Percentiles rank a stretch among this genome's conserved stretches.
Conservation (phyloP, 2,888 invertebrate species). For the Malachius bipustulatus region DNA sequence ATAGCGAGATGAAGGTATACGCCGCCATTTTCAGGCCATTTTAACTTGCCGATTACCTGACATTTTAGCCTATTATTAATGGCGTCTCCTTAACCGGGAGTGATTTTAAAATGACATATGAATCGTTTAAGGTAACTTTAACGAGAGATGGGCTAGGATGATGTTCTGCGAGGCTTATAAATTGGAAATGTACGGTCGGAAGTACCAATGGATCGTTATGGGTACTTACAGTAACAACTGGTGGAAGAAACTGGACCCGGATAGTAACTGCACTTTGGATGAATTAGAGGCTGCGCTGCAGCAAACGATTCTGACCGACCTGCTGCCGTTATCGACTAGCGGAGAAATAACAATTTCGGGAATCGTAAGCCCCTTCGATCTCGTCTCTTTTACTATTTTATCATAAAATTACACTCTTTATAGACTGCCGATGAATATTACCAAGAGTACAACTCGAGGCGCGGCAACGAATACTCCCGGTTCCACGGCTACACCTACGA, state of each 20-base stretch:
- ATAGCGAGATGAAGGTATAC: background rate
- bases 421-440: conserved; percentile 86
- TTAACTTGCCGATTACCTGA: background rate
- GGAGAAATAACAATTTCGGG: conserved; percentile 81
- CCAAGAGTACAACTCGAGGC: conserved; percentile 67
- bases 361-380: conserved; percentile 60
- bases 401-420: conserved; percentile 22
- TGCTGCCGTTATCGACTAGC: conserved; percentile 76
- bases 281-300: conserved; percentile 72
- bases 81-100: background rate
- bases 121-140: conserved; percentile 65
- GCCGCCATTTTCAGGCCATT: background rate
- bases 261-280: conserved; percentile 55
- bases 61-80: too few relatives aligned
- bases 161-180: conserved; percentile 83
- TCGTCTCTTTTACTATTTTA: background rate
- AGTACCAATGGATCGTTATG: conserved; percentile 92
- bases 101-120: background rate
- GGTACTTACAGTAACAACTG: conserved; percentile 70
- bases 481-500: conserved; percentile 98
- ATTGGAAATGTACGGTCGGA: conserved; percentile 77
- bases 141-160: conserved; percentile 82
- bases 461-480: conserved; percentile 76
- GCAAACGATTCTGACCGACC: conserved; percentile 78
- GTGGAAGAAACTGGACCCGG: conserved; percentile 52